Percentiles rank a stretch among this genome's conserved stretches.
Conservation (phyloP, 2,113 vertebrate genomes). For the Heterochromis multidens region DNA sequence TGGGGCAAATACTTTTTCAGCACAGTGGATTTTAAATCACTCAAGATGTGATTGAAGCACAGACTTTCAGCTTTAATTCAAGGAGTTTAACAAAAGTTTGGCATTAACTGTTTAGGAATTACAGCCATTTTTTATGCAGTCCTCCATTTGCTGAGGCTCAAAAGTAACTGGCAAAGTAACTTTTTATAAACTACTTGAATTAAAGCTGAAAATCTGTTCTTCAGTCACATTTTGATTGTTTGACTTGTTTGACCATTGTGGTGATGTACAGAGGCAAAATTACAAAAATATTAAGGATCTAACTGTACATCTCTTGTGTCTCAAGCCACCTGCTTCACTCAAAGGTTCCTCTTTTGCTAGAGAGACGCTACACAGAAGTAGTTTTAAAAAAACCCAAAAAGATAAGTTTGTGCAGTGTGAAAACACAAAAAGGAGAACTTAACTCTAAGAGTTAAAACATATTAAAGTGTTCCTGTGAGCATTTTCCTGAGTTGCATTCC, state of each 20-base stretch:
- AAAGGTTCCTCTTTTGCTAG: neutral
- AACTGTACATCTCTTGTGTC: neutral
- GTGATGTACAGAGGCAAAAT: neutral
- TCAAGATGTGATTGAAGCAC: neutral
- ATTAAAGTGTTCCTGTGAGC: too few relatives aligned
- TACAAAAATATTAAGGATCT: neutral
- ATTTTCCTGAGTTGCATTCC: too few relatives aligned
- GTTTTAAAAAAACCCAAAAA: neutral
- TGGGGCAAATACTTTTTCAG: neutral
- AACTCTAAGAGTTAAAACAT: neutral
- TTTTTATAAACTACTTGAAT: too few relatives aligned
- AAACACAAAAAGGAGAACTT: neutral
- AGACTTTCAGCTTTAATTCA: neutral
- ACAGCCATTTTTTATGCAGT: neutral
- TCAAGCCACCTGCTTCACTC: accelerated
- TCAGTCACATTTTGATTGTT: neutral
- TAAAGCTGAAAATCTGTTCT: too few relatives aligned
- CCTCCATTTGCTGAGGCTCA: too few relatives aligned
- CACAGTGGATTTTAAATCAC: neutral
- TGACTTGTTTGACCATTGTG: neutral
- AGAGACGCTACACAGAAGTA: too few relatives aligned
- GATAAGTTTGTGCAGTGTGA: neutral
- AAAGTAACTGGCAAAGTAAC: too few relatives aligned
- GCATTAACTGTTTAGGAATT: neutral
- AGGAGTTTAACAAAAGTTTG: neutral